Conservation (phyloP, 2,113 vertebrate genomes). For the Anthoscopus minutus region DNA sequence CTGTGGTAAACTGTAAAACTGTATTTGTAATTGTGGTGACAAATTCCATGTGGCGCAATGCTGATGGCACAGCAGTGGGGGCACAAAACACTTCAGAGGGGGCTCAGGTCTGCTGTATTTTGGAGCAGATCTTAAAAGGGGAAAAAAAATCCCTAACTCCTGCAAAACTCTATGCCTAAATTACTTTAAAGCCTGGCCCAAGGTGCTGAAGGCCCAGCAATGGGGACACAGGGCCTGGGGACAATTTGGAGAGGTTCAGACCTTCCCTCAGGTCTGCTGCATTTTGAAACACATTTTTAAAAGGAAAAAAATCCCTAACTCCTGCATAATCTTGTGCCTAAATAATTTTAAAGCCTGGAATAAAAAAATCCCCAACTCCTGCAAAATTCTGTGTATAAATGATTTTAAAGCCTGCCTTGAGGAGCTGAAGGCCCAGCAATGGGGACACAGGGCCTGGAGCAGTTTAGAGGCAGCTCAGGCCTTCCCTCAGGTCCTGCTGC, state of each 20-base stretch:
- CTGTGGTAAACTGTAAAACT: not conserved
- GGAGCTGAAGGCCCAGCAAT: not conserved
- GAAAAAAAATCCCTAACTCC: not conserved
- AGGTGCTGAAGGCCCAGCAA: rapidly evolving
- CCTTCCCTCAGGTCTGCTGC: not conserved
- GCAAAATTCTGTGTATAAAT: no score
- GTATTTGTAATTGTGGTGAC: not conserved
- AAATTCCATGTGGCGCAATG: not conserved
- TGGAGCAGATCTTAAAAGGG: not conserved
- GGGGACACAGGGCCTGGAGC: not conserved
- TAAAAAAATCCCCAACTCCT: no score
- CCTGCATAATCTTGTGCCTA: not conserved
- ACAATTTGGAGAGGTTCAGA: not conserved
- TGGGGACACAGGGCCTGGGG: not conserved
- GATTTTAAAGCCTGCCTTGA: no score
- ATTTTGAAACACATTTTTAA: not conserved
- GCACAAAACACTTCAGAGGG: not conserved
- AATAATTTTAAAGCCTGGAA: not conserved
- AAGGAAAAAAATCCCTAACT: not conserved
- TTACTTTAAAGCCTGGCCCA: not conserved
- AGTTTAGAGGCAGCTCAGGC: not conserved
- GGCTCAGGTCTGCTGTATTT: not conserved
- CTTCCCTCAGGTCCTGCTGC: no score
- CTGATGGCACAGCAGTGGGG: not conserved
- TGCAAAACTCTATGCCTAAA: not conserved